Percentiles rank a stretch among this genome's conserved stretches.
These are phyloP conservation scores for Ericerus pela DNA, from an alignment of 1,140 invertebrate genomes.

Conservation along the genomic window DNA sequence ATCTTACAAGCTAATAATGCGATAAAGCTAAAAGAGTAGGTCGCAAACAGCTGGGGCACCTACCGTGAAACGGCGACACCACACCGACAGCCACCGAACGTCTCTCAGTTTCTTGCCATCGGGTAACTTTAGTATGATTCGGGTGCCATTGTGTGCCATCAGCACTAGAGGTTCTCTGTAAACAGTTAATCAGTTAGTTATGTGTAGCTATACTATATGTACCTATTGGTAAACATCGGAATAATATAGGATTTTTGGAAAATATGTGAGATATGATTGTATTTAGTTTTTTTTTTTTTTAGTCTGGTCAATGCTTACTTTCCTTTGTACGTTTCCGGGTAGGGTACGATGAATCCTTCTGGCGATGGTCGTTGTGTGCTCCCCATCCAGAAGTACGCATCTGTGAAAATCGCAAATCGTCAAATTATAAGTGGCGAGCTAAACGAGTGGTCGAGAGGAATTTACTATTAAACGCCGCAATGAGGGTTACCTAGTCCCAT, in stretches of 20 bases:
- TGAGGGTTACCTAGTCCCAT: too few species aligned
- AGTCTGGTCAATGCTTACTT: too few species aligned
- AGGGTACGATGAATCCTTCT: constrained; percentile 65
- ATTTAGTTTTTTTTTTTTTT: too few species aligned
- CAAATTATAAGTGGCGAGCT: too few species aligned
- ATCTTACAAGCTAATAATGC: neutral
- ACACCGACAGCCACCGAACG: constrained; percentile 77
- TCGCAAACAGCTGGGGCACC: constrained; percentile 30
- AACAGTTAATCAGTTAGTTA: too few species aligned
- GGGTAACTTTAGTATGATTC: constrained; percentile 69
- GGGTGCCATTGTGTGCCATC: constrained; percentile 53
- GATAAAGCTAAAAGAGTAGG: neutral
- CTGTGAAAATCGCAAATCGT: constrained; percentile 29
- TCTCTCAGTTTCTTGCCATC: constrained; percentile 65
- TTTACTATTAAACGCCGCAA: too few species aligned
- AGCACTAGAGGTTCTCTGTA: constrained; percentile 63
- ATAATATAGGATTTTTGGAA: too few species aligned
- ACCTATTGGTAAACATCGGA: neutral
- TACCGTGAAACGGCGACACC: constrained; percentile 78
- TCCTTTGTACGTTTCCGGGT: constrained; percentile 60
- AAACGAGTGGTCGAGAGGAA: too few species aligned
- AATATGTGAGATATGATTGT: too few species aligned
- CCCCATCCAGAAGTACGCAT: constrained; percentile 78
- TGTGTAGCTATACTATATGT: too few species aligned
- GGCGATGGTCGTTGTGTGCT: constrained; percentile 56